Evolutionary conservation across 92 coral and sea anemone species (phyloP), one percentile per base, ranked within the genome.

Genomic region (Metridium senile): DNA sequence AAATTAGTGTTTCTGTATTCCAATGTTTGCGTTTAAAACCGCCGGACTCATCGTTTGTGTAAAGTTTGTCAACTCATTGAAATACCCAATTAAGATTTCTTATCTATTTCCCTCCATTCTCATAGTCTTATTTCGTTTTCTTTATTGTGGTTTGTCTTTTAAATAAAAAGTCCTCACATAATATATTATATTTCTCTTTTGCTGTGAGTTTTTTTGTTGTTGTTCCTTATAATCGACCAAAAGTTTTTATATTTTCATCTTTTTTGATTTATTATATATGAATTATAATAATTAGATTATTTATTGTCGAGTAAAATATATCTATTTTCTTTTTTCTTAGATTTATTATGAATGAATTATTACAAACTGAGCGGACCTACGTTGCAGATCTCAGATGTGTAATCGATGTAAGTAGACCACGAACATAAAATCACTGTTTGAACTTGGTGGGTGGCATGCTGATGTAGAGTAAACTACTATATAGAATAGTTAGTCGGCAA

Each of bases 351-450:
- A 96, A 96, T 75, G 99, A 96, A 52, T 57, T 96, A 32, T 83
- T 96, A 17, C 99, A 96, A 54, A 96, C 99, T 1, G 99, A 96
- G 29, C 87, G 99, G 76, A 78, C 97, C 0, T 96, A 96, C 59
- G 99, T 96, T 18, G 91, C 90, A 16, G 99, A 96, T 66, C 81
- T 96, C 68, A 95, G 89, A 33, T 95, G 99, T 43, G 97, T 95
- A 26, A 95, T 92, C 29, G 97, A 94, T 93, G 98, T 94, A 51
- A 64, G 90, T 53, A 33, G 4, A 30, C 20, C 23, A 25, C 16
- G 29, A 53, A 20, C 74, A 4, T 26, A 26, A 70, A 70, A 70
- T 59, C 66, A 52, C 18, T 11, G n/a, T 30, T 71, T 54, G 57
- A 53, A 9, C 21, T 17, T 72, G 51, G 43, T 63, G 69, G 45